phyloP scores from a whole-genome alignment of 35 echinoderm and acorn worm species.

The Heliocidaris tuberculata region DNA sequence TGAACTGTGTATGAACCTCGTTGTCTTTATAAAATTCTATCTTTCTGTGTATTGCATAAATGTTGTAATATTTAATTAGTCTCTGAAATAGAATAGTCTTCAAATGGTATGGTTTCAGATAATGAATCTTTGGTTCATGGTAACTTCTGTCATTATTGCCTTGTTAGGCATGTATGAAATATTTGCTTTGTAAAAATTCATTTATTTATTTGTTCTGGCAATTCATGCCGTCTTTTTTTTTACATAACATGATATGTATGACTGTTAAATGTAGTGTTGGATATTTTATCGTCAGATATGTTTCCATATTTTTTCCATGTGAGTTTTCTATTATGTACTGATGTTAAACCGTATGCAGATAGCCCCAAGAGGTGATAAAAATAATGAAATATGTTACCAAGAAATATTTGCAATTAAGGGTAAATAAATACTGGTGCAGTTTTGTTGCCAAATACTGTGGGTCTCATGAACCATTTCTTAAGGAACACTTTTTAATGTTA shows the following conservation, averaged over 20 bases:
- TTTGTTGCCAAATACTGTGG: no score
- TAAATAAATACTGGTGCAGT: no score
- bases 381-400: no score
- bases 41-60: background rate
- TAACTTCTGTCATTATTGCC: background rate
- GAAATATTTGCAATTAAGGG: no score
- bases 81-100: background rate
- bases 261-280: background rate
- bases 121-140: background rate
- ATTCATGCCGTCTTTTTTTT: background rate
- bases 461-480: no score
- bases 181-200: background rate
- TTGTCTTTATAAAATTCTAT: background rate
- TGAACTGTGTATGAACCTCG: background rate
- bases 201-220: background rate
- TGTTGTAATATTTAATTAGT: background rate
- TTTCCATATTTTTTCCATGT: background rate
- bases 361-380: no score
- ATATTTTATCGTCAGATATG: background rate
- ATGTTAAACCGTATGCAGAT: no score
- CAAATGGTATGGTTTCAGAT: background rate
- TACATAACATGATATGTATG: background rate
- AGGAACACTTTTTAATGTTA: no score
- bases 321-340: background rate
- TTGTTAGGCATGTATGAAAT: background rate